Evolutionary conservation across 2,888 invertebrate species (phyloP), one percentile per base, ranked within the genome.

Genomic region (Pollenia angustigena): DNA sequence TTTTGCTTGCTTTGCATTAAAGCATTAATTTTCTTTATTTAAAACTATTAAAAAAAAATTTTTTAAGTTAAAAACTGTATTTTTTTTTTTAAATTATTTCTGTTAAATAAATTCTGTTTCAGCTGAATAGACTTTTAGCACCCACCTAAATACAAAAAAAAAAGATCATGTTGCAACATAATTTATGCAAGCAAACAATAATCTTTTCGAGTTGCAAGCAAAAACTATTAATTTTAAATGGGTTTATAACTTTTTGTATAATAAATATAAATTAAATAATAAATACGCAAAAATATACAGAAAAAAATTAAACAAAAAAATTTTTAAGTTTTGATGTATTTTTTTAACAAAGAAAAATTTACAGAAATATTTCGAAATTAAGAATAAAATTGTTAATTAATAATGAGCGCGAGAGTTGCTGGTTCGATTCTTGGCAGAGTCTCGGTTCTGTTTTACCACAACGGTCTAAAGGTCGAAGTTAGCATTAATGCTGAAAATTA

Each of bases 71-170:
- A 10, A 9, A 56, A 23, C 16, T 18, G 18, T 0, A 56, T 56
- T 56, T 56, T 56, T 18, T 56, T 56, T 56, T 56, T 18, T 56
- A 23, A 52, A 16, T 40, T 32, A n/a, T 16, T 8, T 14, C 32
- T 8, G 14, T 32, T 2, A 56, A n/a, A 52, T 14, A n/a, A 52
- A 11, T 14, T 32, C 12, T 4, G 6, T 60, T 60, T 54, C 23
- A 1, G 58, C 10, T 14, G 23, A 76, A 44, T 76, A 44, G n/a
- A 18, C 1, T 23, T 54, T 44, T 76, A 16, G 58, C 68, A 48
- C 68, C 58, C 68, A 58, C 48, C 6, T 48, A 23, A 23, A 23
- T 23, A 18, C n/a, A 40, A 8, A 23, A 16, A 44, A 16, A 18
- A 46, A 32, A 6, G 32, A 16, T 14, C 8, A 40, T 40, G 16